A percentile compares a stretch with the other conserved stretches of the same genome.
Conservation (phyloP, 2,113 vertebrate genomes). For the Cranoglanis bouderius region DNA sequence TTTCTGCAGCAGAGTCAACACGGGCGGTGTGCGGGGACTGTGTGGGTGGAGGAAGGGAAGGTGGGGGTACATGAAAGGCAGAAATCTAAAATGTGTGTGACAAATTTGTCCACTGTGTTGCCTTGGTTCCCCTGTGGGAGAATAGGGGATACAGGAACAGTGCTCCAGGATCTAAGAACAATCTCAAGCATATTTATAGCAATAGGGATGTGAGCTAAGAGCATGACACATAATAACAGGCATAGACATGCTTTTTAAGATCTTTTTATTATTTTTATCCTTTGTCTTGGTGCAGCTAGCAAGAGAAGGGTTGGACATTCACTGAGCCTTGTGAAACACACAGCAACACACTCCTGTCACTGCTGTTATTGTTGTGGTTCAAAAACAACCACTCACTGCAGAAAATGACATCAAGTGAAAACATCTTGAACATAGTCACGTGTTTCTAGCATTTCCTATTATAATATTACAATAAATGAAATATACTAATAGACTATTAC, state of each 20-base stretch:
- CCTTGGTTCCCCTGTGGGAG: slow-evolving; percentile 63
- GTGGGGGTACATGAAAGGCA: slow-evolving; percentile 70
- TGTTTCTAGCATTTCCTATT: neutral
- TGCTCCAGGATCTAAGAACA: slow-evolving; percentile 48
- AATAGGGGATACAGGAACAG: slow-evolving; percentile 63
- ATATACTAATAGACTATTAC: too few species aligned
- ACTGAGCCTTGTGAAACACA: slow-evolving; percentile 13
- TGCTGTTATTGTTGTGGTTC: neutral
- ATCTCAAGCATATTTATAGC: slow-evolving; percentile 41
- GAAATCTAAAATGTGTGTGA: slow-evolving; percentile 76
- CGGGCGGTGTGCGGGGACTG: slow-evolving; percentile 68
- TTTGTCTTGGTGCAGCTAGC: neutral
- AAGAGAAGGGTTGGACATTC: neutral
- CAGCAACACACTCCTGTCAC: neutral
- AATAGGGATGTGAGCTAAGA: slow-evolving; percentile 36
- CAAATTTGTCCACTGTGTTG: slow-evolving; percentile 65
- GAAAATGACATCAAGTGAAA: neutral
- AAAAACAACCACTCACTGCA: neutral
- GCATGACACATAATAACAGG: slow-evolving; percentile 46
- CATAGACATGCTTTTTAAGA: slow-evolving; percentile 9
- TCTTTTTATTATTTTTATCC: neutral
- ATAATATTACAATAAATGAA: too few species aligned
- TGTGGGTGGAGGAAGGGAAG: slow-evolving; percentile 64
- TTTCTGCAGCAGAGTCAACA: slow-evolving; percentile 69
- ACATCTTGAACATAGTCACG: neutral